Percentiles rank a stretch among this genome's conserved stretches.
These are phyloP conservation scores for Scaptomyza cyrtandrae DNA, from an alignment of 2,888 invertebrate species.

Conservation along the genomic window DNA sequence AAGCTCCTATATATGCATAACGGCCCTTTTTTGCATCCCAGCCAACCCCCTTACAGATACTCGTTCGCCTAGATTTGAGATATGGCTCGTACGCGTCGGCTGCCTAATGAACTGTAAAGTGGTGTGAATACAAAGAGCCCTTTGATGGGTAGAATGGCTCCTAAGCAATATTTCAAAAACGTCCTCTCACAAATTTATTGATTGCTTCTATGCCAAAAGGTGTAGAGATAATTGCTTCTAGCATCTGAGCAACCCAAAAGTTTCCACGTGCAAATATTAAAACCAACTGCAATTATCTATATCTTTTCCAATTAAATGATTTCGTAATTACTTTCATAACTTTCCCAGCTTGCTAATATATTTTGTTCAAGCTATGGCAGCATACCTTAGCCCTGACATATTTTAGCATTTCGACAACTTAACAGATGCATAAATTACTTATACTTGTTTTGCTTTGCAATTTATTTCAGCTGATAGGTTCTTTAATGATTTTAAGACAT, in stretches of 20 bases:
- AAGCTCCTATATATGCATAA: slow-evolving; percentile 4
- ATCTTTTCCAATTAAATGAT: background rate
- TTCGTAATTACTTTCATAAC: slow-evolving; percentile 14
- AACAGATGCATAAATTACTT: background rate
- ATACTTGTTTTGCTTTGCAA: background rate
- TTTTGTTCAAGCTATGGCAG: background rate
- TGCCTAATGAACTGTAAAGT: slow-evolving; percentile 75
- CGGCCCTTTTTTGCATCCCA: background rate
- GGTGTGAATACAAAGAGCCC: slow-evolving; percentile 70
- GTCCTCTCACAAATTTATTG: slow-evolving; percentile 51
- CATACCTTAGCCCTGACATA: slow-evolving; percentile 1
- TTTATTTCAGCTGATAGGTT: background rate
- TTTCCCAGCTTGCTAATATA: slow-evolving; percentile 1
- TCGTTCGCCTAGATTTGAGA: slow-evolving; percentile 59
- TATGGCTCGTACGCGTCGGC: slow-evolving; percentile 47
- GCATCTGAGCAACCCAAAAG: background rate
- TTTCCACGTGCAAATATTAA: slow-evolving; percentile 7
- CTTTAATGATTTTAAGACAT: too few species aligned
- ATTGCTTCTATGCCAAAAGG: slow-evolving; percentile 33
- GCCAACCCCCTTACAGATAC: slow-evolving; percentile 20
- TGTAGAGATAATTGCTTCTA: slow-evolving; percentile 11
- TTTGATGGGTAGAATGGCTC: slow-evolving; percentile 57
- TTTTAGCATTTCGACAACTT: slow-evolving; percentile 9
- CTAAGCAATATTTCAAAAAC: slow-evolving; percentile 12
- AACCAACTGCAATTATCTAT: background rate